phyloP scores from a whole-genome alignment of 2,797 vertebrate genomes.

The Gastrophryne carolinensis region DNA sequence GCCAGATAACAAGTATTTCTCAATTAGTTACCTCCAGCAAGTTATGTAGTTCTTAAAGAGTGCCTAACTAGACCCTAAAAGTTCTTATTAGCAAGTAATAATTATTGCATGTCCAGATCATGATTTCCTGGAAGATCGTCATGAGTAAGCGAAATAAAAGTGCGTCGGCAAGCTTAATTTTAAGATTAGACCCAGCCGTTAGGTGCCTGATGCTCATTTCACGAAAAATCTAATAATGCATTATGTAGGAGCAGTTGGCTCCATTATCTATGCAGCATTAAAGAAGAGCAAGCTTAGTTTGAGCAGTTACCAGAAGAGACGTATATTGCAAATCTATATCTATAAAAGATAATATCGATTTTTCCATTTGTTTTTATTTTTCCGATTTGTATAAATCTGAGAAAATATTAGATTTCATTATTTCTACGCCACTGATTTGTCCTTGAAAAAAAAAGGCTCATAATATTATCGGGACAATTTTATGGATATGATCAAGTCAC shows the following conservation, averaged over 20 bases:
- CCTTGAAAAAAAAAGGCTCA: no score
- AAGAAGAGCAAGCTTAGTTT: slow-evolving; percentile 1
- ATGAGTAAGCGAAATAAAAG: not conserved
- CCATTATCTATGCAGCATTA: not conserved
- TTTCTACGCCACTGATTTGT: no score
- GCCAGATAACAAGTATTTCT: no score
- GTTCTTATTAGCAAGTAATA: not conserved
- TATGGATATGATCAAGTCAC: no score
- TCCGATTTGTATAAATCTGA: not conserved
- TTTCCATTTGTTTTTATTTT: slow-evolving; percentile 18
- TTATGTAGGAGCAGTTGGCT: not conserved
- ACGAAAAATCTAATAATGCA: not conserved
- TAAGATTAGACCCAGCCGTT: not conserved
- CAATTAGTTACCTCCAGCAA: no score
- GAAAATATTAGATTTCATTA: not conserved
- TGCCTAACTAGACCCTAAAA: no score
- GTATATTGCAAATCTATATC: not conserved
- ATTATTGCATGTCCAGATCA: not conserved
- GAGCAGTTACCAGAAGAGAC: slow-evolving; percentile 16
- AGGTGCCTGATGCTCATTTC: not conserved
- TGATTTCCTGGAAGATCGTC: slow-evolving; percentile 10
- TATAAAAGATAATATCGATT: slow-evolving; percentile 24
- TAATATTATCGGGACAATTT: no score
- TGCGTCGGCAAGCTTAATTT: not conserved
- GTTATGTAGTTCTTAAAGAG: no score